Base-by-base conservation (phyloP, 1,140 invertebrate genomes). In the Harlomillsia oculata region DNA sequence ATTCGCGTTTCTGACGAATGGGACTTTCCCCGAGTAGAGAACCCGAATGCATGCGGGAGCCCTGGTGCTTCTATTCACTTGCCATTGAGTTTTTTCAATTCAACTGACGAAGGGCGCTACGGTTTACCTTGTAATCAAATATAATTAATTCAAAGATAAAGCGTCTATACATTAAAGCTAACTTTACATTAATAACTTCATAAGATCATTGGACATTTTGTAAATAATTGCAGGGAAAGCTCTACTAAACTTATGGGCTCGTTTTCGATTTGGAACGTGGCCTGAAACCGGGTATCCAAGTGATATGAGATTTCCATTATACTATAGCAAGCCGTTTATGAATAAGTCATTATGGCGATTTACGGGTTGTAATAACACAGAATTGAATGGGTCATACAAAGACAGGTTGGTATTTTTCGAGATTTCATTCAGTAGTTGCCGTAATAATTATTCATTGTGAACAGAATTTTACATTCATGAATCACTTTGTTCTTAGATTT, bases 31-130 rank as follows among this genome's bases (percentile, higher is more conserved):
- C 30, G 43, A 37, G 63, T 46, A 0, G 50, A 59, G 16, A 62
- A 65, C 48, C 56, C 63, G 5, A 50, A 62, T 43, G 11, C 25
- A 37, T 62, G 63, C 53, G 58, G 54, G 11, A 16, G 40, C 16
- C 44, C 58, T 6, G 62, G 59, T 14, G 23, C 50, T 8, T 55
- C 39, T 23, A 54, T 62, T 11, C 36, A 62, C 45, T 20, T 59
- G 1, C 63, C 59, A 3, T 40, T 34, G 18, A 5, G 16, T 1
- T 62, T 62, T 29, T 62, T 62, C 40, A 32, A 48, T 32, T 9
- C 11, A 3, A 6, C 3, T 2, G 45, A 6, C 5, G 36, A 43
- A 37, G 36, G 39, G 20, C 25, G 13, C 9, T 61, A 53, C 23
- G 59, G 63, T 14, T 13, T 36, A 40, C 49, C 44, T 29, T 50